These are phyloP conservation scores for Trachelus stipa DNA, from an alignment of 2,888 invertebrate genomes.

Conservation along the genomic window DNA sequence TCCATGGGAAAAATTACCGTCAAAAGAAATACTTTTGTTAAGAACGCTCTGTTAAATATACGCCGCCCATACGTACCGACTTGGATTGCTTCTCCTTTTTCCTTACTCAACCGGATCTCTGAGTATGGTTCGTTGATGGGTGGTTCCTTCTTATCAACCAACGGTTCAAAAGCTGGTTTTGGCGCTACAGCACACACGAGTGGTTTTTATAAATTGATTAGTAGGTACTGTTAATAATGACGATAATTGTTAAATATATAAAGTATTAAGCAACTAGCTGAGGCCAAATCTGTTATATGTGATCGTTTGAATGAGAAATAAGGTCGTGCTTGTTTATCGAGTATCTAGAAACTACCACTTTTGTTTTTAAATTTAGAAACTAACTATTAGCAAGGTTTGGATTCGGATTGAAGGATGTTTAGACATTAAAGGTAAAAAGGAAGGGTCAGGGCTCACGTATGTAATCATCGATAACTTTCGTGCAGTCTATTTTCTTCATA, in stretches of 20 bases:
- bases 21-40: slow-evolving; percentile 36
- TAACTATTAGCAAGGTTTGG: not conserved
- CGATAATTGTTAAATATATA: not conserved
- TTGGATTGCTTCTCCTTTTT: slow-evolving; percentile 58
- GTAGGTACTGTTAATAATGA: not conserved
- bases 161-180: slow-evolving; percentile 58
- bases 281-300: not conserved
- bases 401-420: not conserved
- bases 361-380: not conserved
- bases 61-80: slow-evolving; percentile 53
- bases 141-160: slow-evolving; percentile 49
- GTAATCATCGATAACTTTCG: slow-evolving; percentile 46
- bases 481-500: slow-evolving; percentile 38
- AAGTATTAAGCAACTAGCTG: not conserved
- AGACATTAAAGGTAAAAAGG: not conserved
- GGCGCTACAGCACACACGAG: slow-evolving; percentile 50
- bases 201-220: not conserved
- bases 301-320: not conserved
- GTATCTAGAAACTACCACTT: not conserved
- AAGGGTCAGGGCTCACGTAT: slow-evolving; percentile 51
- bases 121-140: slow-evolving; percentile 56
- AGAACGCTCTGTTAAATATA: not conserved
- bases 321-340: not conserved
- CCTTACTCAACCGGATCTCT: slow-evolving; percentile 67
- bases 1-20: slow-evolving; percentile 36